phyloP scores from a whole-genome alignment of 2,113 vertebrate genomes.

The Cynopterus brachyotis region DNA sequence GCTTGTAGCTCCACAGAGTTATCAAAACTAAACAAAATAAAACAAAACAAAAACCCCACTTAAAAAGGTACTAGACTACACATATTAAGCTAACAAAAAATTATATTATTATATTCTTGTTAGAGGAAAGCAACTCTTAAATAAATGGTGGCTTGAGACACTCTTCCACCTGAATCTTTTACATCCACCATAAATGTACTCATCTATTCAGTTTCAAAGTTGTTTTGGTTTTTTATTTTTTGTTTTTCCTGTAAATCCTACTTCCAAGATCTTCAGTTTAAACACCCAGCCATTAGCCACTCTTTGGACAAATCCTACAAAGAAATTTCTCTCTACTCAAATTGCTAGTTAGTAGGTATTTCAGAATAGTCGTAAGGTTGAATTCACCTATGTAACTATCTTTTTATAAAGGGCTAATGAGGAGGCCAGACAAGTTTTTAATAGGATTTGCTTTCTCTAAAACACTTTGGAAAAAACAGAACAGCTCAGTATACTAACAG shows the following conservation, averaged over 20 bases:
- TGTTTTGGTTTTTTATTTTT: neutral
- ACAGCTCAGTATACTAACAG: neutral
- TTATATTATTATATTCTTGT: neutral
- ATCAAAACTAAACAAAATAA: neutral
- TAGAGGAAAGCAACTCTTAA: neutral
- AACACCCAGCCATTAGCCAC: neutral
- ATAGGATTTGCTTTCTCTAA: neutral
- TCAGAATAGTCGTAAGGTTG: neutral
- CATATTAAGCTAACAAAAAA: neutral
- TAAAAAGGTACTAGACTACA: neutral
- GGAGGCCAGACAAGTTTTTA: neutral
- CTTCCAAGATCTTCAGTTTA: neutral
- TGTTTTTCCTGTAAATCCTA: neutral
- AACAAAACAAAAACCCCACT: neutral
- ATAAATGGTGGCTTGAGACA: neutral
- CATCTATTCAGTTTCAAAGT: neutral
- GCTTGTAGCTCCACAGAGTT: neutral
- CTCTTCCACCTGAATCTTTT: neutral
- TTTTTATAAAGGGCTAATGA: conserved; percentile 21
- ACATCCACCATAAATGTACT: neutral
- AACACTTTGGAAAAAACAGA: neutral
- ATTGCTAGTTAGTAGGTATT: neutral
- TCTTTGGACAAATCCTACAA: neutral
- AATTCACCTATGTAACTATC: neutral
- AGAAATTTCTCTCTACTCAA: neutral